Conservation (phyloP, 2,888 invertebrate genomes). For the Agrochola circellaris region DNA sequence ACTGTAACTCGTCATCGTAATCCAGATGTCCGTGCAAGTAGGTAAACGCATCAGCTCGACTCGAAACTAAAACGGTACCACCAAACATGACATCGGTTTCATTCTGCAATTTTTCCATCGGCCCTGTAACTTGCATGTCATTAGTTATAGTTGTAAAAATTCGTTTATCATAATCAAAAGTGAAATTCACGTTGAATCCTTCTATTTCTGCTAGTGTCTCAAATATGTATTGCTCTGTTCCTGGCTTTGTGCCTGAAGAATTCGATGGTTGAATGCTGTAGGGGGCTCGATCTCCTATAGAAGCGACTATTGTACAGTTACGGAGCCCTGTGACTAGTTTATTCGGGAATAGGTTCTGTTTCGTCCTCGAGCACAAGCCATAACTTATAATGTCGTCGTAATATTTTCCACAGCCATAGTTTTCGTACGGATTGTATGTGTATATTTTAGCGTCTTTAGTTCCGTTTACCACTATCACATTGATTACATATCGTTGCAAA, state of each 20-base stretch:
- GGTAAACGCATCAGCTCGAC: conserved; percentile 35
- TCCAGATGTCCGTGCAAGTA: conserved; percentile 44
- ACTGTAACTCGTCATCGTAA: conserved; percentile 47
- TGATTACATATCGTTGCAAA: conserved; percentile 65
- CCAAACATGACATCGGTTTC: conserved; percentile 54
- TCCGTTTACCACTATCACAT: conserved; percentile 73
- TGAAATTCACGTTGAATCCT: conserved; percentile 35
- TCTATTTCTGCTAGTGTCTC: conserved; percentile 41
- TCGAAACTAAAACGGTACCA: conserved; percentile 23
- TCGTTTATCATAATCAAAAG: conserved; percentile 7
- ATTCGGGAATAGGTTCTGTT: conserved; percentile 65
- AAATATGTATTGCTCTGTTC: conserved; percentile 51
- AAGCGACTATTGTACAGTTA: conserved; percentile 73
- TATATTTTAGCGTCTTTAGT: conserved; percentile 70
- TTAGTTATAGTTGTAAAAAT: conserved; percentile 23
- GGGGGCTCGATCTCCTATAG: conserved; percentile 74
- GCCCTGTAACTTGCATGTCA: conserved; percentile 42
- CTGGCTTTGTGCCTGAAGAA: conserved; percentile 10
- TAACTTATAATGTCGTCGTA: conserved; percentile 71
- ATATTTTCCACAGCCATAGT: conserved; percentile 77
- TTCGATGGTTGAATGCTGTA: conserved; percentile 66
- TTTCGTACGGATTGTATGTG: conserved; percentile 78
- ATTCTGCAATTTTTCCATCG: conserved; percentile 47
- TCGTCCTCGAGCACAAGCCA: conserved; percentile 70
- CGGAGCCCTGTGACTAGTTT: conserved; percentile 71